phyloP scores from a whole-genome alignment of 2,797 vertebrate species.

The Chelidonichthys spinosus region DNA sequence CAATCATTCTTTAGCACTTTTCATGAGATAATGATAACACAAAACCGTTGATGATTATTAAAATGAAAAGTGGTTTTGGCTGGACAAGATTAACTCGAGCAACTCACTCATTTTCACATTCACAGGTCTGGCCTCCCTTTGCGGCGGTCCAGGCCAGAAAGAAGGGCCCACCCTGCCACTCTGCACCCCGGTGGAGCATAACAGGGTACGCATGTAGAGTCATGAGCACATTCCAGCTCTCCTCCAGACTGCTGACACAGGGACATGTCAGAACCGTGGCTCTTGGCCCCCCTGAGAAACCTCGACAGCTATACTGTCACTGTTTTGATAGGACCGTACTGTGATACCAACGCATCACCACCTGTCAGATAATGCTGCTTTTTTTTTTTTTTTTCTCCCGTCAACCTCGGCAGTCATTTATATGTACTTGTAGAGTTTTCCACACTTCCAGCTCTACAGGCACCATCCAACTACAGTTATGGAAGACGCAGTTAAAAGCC shows the following conservation, averaged over 20 bases:
- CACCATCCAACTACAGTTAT: slow-evolving; percentile 29
- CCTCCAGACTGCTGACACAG: slow-evolving; percentile 67
- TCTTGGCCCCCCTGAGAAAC: slow-evolving; percentile 48
- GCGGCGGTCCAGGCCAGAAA: neutral
- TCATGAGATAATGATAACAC: no score
- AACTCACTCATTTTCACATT: neutral
- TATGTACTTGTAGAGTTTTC: slow-evolving; percentile 4
- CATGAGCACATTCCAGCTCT: slow-evolving; percentile 75
- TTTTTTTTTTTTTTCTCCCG: slow-evolving; percentile 6
- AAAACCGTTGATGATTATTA: no score
- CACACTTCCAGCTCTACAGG: slow-evolving; percentile 20
- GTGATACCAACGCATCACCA: slow-evolving; percentile 26
- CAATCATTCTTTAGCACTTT: no score
- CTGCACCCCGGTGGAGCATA: slow-evolving; percentile 62
- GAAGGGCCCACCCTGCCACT: slow-evolving; percentile 45
- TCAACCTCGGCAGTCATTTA: neutral
- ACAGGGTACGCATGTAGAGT: slow-evolving; percentile 69
- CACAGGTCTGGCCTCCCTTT: neutral
- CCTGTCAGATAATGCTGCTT: slow-evolving; percentile 40
- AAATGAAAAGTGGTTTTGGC: no score
- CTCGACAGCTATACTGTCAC: slow-evolving; percentile 56
- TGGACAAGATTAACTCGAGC: no score
- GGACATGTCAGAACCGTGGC: slow-evolving; percentile 71
- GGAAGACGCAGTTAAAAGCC: slow-evolving; percentile 36
- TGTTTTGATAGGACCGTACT: slow-evolving; percentile 46